A percentile compares a stretch with the other conserved stretches of the same genome.
Evolutionary conservation across 2,888 invertebrate species (phyloP).

Genomic region (Orthosia gracilis): DNA sequence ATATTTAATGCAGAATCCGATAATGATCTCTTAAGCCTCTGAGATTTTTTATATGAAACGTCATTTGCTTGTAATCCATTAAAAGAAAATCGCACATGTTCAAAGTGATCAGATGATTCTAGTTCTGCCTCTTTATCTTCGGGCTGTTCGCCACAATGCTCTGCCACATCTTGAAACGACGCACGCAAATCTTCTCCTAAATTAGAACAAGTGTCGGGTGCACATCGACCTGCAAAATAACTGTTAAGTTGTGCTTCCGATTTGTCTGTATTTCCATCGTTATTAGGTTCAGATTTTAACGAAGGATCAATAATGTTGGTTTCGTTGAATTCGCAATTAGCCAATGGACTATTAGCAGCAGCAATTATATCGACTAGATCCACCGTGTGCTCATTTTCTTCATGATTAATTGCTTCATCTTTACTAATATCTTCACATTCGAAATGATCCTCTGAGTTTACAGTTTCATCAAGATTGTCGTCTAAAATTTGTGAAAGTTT

Average conservation of each 20-base stretch:
- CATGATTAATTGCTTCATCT: slow-evolving; percentile 12
- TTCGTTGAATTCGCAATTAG: slow-evolving; percentile 15
- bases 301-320: background rate
- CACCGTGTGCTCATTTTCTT: slow-evolving; percentile 7
- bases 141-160: slow-evolving; percentile 19
- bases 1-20: slow-evolving; percentile 84
- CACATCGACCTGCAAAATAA: slow-evolving; percentile 23
- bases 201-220: slow-evolving; percentile 29
- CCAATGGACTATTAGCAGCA: background rate
- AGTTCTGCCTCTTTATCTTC: slow-evolving; percentile 17
- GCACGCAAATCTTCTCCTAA: slow-evolving; percentile 25
- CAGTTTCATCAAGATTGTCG: slow-evolving; percentile 9
- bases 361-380: slow-evolving; percentile 3
- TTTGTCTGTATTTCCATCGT: slow-evolving; percentile 11
- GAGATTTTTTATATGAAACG: slow-evolving; percentile 38
- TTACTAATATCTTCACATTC: slow-evolving; percentile 6
- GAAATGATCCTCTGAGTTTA: slow-evolving; percentile 1
- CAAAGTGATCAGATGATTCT: slow-evolving; percentile 28
- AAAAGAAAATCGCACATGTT: slow-evolving; percentile 32
- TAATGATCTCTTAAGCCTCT: slow-evolving; percentile 81
- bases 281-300: slow-evolving; percentile 15
- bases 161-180: slow-evolving; percentile 7
- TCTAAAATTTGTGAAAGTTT: slow-evolving; percentile 5
- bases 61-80: slow-evolving; percentile 34
- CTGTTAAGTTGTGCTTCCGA: slow-evolving; percentile 12